phyloP scores from a whole-genome alignment of 2,888 invertebrate species.

The Hemaris fuciformis region DNA sequence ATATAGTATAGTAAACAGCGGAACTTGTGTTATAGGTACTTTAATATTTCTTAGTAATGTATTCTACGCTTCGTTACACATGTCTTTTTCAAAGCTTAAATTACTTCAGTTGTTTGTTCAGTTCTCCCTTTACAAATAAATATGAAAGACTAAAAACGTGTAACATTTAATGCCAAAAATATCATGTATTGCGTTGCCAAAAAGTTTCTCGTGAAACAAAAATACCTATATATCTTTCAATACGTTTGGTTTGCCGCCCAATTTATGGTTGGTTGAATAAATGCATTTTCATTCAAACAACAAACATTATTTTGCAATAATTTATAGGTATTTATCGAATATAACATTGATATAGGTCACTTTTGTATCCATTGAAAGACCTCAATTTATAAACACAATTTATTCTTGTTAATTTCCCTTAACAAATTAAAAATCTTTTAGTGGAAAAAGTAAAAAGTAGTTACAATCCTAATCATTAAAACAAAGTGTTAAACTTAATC shows the following conservation, averaged over 20 bases:
- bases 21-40: background rate
- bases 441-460: background rate
- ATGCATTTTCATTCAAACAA: background rate
- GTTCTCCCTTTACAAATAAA: background rate
- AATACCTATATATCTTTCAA: background rate
- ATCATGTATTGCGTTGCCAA: constrained; percentile 11
- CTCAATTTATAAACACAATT: background rate
- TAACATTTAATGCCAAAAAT: constrained; percentile 11
- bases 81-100: background rate
- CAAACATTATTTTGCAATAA: background rate
- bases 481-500: constrained; percentile 17
- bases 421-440: background rate
- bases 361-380: background rate
- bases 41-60: background rate
- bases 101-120: background rate
- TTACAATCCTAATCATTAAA: background rate
- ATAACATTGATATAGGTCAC: background rate
- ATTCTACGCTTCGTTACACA: background rate
- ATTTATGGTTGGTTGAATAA: background rate
- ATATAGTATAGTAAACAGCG: too few relatives aligned
- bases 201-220: constrained; percentile 11
- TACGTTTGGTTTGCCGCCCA: background rate
- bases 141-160: background rate
- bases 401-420: too few relatives aligned
- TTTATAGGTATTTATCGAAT: background rate